These are phyloP conservation scores for Lottia scabra DNA, from an alignment of 2,888 invertebrate species.

Conservation along the genomic window DNA sequence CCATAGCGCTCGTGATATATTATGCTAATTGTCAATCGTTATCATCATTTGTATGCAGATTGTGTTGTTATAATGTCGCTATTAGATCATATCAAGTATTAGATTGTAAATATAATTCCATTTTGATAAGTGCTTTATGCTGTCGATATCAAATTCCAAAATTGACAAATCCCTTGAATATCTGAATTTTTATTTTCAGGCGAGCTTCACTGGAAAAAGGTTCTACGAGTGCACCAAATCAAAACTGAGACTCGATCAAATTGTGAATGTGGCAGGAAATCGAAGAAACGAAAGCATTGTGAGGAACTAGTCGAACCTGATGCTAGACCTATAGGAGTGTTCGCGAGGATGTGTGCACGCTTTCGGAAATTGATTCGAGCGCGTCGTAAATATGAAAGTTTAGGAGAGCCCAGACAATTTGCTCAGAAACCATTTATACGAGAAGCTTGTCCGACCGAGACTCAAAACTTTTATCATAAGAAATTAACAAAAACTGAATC, in stretches of 20 bases:
- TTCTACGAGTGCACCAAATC: background rate
- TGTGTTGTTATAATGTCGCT: too few relatives aligned
- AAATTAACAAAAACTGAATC: background rate
- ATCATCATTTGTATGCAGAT: too few relatives aligned
- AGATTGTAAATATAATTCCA: too few relatives aligned
- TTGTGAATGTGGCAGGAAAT: background rate
- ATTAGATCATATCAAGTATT: too few relatives aligned
- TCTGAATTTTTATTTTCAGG: background rate
- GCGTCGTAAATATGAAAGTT: background rate
- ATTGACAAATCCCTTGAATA: too few relatives aligned
- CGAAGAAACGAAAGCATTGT: background rate
- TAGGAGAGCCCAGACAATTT: background rate
- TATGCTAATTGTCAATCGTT: too few relatives aligned
- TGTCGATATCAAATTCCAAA: too few relatives aligned
- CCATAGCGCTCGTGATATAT: too few relatives aligned
- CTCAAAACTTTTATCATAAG: background rate
- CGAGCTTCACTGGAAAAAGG: background rate
- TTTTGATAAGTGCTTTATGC: too few relatives aligned
- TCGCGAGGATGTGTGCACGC: background rate
- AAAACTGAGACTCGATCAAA: background rate
- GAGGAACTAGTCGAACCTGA: background rate
- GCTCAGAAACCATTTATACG: background rate
- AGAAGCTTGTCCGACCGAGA: background rate
- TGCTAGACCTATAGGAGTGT: background rate
- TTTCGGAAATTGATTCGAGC: background rate